Evolutionary conservation across 2,113 vertebrate genomes (phyloP).

Genomic region (Pica pica): DNA sequence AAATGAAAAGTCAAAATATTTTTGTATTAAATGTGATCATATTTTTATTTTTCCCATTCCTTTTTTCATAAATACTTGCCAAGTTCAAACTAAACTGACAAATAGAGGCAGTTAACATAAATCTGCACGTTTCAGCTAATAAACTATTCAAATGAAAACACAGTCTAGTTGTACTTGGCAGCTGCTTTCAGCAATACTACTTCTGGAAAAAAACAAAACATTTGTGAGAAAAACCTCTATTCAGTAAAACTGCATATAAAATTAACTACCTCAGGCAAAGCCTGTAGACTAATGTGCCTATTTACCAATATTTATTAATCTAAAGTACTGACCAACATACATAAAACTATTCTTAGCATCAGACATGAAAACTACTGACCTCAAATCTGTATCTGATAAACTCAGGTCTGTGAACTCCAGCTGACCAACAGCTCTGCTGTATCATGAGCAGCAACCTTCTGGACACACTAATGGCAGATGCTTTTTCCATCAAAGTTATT

Average conservation of each 20-base stretch:
- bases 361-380: neutral
- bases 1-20: conserved; percentile 11
- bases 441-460: fast-evolving
- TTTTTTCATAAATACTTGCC: neutral
- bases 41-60: conserved; percentile 1
- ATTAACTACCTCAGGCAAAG: neutral
- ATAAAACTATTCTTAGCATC: neutral
- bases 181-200: neutral
- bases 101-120: neutral
- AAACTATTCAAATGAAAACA: conserved; percentile 16
- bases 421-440: neutral
- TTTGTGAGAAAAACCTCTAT: neutral
- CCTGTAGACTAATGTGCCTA: neutral
- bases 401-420: neutral
- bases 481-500: neutral
- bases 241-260: neutral
- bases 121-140: neutral
- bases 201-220: neutral
- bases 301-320: neutral
- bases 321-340: neutral
- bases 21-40: neutral
- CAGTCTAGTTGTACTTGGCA: conserved; percentile 2
- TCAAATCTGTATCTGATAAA: neutral
- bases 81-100: conserved; percentile 9
- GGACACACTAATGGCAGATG: neutral